Evolutionary conservation across 2,113 vertebrate species (phyloP), one percentile per base, ranked within the genome.

Genomic region (Podarcis raffonei): DNA sequence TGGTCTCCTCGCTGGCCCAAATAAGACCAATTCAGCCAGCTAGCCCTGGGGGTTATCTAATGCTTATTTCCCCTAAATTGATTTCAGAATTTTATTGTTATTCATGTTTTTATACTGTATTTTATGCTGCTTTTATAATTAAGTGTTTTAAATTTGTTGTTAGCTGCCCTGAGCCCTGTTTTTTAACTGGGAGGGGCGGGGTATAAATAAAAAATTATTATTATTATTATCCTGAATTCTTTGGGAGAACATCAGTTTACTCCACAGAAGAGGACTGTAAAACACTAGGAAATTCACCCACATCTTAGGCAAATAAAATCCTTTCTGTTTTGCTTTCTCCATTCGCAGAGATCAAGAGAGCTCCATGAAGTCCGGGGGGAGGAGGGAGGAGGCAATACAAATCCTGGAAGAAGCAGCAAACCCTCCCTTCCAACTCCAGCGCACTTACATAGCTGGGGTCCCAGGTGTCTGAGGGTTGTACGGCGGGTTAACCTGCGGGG

Each of bases 391-490:
- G 15, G 27, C 13, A 13, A 16, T 1, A 2, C 72, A 57, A 42
- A 5, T 25, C 48, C 4, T 39, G n/a, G 9, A 5, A 39, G 35
- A 37, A 83, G 39, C 39, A 32, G 3, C n/a, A n/a, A 8, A 7
- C 48, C 53, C 23, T n/a, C 30, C 35, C 3, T 20, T 2, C 69
- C 62, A 4, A 2, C 5, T 0, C 27, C 1, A 9, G 8, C 0
- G 6, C 16, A 96, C 98, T 98, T 94, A 99, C 98, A 99, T 99
- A 32, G 98, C 98, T 0, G 98, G 98, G 0, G 98, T 99, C 48
- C 98, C 98, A 0, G 98, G 98, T 0, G 98, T 99, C 97, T 99
- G 98, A 0, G 98, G 98, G 94, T 99, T 98, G 95, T 98, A 99
- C 85, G 98, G 98, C 1, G 98, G 98, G 95, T 98, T 99, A 95